These are phyloP conservation scores for Alectura lathami DNA, from an alignment of 2,113 vertebrate species.

Conservation along the genomic window DNA sequence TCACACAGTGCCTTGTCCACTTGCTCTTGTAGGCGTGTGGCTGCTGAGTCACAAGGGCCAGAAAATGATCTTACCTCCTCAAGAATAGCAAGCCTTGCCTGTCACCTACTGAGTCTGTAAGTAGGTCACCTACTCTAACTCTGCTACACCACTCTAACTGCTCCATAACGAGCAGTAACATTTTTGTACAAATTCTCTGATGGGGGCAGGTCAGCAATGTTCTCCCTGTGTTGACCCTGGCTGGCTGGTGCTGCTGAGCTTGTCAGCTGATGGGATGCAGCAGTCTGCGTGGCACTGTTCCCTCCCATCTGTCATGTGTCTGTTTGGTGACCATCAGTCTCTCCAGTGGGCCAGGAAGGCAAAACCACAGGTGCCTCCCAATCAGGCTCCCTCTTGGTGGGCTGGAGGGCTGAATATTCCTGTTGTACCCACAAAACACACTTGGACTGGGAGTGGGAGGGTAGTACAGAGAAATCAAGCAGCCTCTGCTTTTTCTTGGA, in stretches of 20 bases:
- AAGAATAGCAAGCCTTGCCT: conserved; percentile 31
- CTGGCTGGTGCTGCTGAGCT: background rate
- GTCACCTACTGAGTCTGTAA: conserved; percentile 50
- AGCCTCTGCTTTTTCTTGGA: background rate
- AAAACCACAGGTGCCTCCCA: background rate
- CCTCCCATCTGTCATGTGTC: background rate
- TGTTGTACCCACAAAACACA: background rate
- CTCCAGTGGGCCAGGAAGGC: background rate
- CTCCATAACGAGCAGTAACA: background rate
- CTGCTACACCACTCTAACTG: conserved; percentile 15
- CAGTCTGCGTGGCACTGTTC: background rate
- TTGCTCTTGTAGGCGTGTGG: background rate
- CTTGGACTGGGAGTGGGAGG: background rate
- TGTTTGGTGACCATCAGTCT: background rate
- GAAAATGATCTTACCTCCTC: conserved; percentile 24
- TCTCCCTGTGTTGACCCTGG: background rate
- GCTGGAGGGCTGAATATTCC: background rate
- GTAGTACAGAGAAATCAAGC: background rate
- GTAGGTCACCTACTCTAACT: conserved; percentile 66
- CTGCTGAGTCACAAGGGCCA: conserved; percentile 5
- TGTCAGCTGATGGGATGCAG: background rate
- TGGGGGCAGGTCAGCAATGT: background rate
- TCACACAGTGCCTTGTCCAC: background rate
- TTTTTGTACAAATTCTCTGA: background rate
- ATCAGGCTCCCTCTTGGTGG: background rate